Base-by-base conservation (phyloP, 2,113 vertebrate species). In the Aldabrachelys gigantea region DNA sequence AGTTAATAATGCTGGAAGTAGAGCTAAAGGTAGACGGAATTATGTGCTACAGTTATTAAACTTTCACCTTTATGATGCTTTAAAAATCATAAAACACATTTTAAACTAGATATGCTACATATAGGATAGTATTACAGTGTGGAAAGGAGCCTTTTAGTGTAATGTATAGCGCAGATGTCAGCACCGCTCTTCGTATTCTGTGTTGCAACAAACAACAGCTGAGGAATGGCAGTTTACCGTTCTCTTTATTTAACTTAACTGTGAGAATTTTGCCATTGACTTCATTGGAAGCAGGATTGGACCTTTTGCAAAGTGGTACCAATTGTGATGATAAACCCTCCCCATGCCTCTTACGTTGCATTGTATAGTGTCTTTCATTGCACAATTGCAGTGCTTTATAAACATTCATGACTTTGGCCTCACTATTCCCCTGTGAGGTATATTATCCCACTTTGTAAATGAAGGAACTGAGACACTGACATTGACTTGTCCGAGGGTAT, bases 31-130 rank as follows among this genome's bases (percentile, higher is more conserved):
- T 89, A 94, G 89, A 96, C 50, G 85, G 88, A 92, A 90, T 86
- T 83, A 83, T 83, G 89, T 8, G 8, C 52, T 41, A 75, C 31
- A 69, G 84, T 94, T 95, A 91, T 92, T 96, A 97, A 87, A 95
- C 92, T 97, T 98, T 94, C 92, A 97, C 91, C 92, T 97, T 97
- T 96, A 85, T 65, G 89, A 96, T 89, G 87, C 85, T 93, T 96
- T 94, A 97, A 95, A 57, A 94, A 95, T 91, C 85, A 90, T 94
- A 96, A 94, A 96, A 75, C 65, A 81, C 81, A 89, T 94, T 97
- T 96, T 56, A 52, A 94, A 96, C 85, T 79, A 81, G 75, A 47
- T 80, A 41, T 5, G 4, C 82, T 69, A 59, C 80, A 78, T 53
- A 31, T 14, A 52, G 49, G 38, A 29, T 82, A 92, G 47, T 44